Conservation (phyloP, 2,888 invertebrate genomes). For the Camptogramma bilineatum region DNA sequence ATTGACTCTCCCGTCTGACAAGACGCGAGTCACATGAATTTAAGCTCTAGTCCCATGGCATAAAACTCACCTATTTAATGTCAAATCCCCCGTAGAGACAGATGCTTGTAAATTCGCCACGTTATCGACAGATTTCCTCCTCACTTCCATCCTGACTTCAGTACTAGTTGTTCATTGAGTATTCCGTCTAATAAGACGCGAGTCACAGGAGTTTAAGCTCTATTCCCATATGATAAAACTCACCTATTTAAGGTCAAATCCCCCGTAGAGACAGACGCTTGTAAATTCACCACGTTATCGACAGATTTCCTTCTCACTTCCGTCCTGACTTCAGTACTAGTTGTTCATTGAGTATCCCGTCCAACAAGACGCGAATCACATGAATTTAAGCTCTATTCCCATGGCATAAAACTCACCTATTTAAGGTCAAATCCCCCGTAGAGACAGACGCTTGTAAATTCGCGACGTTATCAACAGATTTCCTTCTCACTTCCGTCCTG, state of each 20-base stretch:
- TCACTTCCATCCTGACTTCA: slow-evolving; percentile 44
- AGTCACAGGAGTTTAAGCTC: too few species aligned
- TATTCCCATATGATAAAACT: too few species aligned
- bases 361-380: too few species aligned
- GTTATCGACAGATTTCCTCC: slow-evolving; percentile 56
- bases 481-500: slow-evolving; percentile 47
- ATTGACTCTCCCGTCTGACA: too few species aligned
- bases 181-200: too few species aligned
- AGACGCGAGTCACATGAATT: too few species aligned
- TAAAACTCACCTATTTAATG: slow-evolving; percentile 58
- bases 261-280: slow-evolving; percentile 72
- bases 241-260: slow-evolving; percentile 68
- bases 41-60: too few species aligned
- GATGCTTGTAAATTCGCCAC: slow-evolving; percentile 64
- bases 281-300: slow-evolving; percentile 56
- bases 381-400: too few species aligned
- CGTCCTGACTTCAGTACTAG: slow-evolving; percentile 41
- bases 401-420: slow-evolving; percentile 59
- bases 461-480: slow-evolving; percentile 52
- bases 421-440: slow-evolving; percentile 68
- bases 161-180: slow-evolving; percentile 13
- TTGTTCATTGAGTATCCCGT: too few species aligned
- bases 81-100: slow-evolving; percentile 73
- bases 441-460: slow-evolving; percentile 72
- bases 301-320: slow-evolving; percentile 52